Evolutionary conservation across 2,888 invertebrate species (phyloP).

Genomic region (Patella depressa): DNA sequence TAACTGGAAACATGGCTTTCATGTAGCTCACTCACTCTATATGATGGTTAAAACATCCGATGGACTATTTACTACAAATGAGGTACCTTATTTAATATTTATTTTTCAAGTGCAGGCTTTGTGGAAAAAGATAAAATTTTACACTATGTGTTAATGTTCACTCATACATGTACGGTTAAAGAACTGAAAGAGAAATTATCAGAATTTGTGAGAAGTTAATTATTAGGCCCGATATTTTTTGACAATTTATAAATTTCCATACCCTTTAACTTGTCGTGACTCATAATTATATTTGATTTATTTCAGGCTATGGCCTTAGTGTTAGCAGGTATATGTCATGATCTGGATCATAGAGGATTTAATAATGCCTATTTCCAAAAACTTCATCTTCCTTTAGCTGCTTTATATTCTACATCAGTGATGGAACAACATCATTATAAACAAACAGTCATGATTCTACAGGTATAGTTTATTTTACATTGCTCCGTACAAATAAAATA

Average conservation of each 20-base stretch:
- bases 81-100: constrained; percentile 24
- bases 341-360: constrained; percentile 62
- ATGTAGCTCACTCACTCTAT: constrained; percentile 58
- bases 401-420: constrained; percentile 55
- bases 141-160: too few relatives aligned
- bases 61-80: constrained; percentile 34
- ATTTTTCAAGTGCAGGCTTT: too few relatives aligned
- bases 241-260: background rate
- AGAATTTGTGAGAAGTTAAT: background rate
- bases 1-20: constrained; percentile 62
- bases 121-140: too few relatives aligned
- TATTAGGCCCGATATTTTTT: background rate
- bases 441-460: constrained; percentile 53
- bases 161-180: too few relatives aligned
- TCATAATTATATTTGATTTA: too few relatives aligned
- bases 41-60: constrained; percentile 37
- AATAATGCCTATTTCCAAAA: constrained; percentile 59
- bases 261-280: background rate
- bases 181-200: too few relatives aligned
- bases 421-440: constrained; percentile 65
- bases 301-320: constrained; percentile 48
- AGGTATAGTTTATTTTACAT: constrained; percentile 28
- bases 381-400: constrained; percentile 53
- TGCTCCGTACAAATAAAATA: too few relatives aligned
- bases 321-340: constrained; percentile 57